Percentiles rank a stretch among this genome's conserved stretches.
Evolutionary conservation across 2,888 invertebrate genomes (phyloP).

Genomic region (Erynnis tages): DNA sequence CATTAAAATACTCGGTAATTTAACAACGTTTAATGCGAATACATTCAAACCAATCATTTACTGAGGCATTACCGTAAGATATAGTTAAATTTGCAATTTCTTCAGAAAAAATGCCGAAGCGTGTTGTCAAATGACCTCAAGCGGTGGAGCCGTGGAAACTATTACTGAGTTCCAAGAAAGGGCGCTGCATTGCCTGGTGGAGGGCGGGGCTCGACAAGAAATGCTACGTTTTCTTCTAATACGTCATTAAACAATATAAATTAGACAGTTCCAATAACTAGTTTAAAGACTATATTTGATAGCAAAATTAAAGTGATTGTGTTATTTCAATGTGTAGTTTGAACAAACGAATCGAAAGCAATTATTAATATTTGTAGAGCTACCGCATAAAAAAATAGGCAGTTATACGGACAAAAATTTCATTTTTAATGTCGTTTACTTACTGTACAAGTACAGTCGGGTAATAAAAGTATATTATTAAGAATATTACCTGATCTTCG

Average conservation of each 20-base stretch:
- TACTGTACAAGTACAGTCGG: no score
- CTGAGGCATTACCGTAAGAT: background rate
- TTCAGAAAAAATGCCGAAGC: conserved; percentile 38
- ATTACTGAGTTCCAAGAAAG: conserved; percentile 64
- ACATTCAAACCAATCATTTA: conserved; percentile 4
- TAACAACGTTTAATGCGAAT: background rate
- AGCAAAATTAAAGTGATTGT: background rate
- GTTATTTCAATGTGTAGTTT: no score
- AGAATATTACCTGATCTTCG: no score
- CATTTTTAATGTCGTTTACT: no score
- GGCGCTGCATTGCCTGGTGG: conserved; percentile 55
- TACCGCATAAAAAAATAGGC: no score
- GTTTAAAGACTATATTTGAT: no score
- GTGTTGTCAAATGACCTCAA: conserved; percentile 48
- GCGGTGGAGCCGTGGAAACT: conserved; percentile 60
- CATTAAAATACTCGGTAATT: no score
- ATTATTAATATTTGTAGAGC: no score
- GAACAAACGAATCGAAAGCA: no score
- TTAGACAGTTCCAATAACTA: background rate
- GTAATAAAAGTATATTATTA: no score
- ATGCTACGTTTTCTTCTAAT: background rate
- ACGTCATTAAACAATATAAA: background rate
- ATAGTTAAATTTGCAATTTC: conserved; percentile 1
- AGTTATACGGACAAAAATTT: no score
- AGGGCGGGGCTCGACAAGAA: conserved; percentile 42